Evolutionary conservation across 2,888 invertebrate species (phyloP), one percentile per base, ranked within the genome.

Genomic region (Tineola bisselliella): DNA sequence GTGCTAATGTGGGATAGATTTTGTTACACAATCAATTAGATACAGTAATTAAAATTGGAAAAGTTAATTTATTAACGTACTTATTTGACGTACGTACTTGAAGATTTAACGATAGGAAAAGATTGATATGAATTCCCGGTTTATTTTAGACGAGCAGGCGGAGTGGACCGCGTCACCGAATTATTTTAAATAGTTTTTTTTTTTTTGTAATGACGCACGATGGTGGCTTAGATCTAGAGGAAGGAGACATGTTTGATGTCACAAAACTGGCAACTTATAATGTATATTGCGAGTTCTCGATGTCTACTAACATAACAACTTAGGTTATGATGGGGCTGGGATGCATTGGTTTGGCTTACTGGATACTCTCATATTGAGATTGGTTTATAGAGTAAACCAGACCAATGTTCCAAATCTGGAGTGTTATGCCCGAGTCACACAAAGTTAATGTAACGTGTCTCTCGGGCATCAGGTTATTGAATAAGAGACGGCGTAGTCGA

Each of bases 241-340:
- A 38, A 38, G 38, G 38, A 38, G 54, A 54, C 18, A 25, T 11
- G 18, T 12, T 54, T 54, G 18, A 17, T 54, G 54, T 54, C 54
- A 54, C 54, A 25, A 12, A 18, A 19, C 54, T 12, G 38, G 38
- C 38, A 38, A 38, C 38, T 38, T 38, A 38, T 38, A 38, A 25
- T 54, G 13, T 48, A 48, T 48, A 54, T 77, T 80, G 79, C 75
- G 66, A 76, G 81, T 75, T 75, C 77, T 83, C 81, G 81, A 84
- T 84, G 86, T 84, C 81, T 86, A 86, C 86, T 86, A 86, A 86
- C 84, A 73, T 81, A 83, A 82, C 81, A 78, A 73, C n/a, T 54
- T 54, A 25, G 48, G 15, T 48, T 48, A 8, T 48, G 48, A 48
- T 48, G 48, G 48, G 48, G 48, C 48, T 48, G 15, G 48, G 48